Evolutionary conservation across 2,888 invertebrate species (phyloP), one percentile per base, ranked within the genome.

Genomic region (Drosophila mulleri): DNA sequence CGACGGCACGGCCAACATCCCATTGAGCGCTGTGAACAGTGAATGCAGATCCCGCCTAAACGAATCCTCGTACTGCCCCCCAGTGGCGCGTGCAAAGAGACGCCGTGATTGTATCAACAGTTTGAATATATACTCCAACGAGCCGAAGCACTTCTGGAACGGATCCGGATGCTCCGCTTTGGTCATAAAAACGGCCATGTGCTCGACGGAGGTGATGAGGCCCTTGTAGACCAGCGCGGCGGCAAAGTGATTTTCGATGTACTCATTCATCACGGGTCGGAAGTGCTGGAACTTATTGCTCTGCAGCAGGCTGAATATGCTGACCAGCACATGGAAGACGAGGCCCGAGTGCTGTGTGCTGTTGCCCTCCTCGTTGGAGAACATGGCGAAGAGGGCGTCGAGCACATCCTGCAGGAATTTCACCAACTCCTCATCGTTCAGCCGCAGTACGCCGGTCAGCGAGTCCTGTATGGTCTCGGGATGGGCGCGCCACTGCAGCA

Each of bases 401-500:
- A 99, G 93, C 2, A 98, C 98, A 90, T 98, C 98, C 92, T 98
- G 97, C 2, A 99, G 94, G 92, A 98, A 98, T 94, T 98, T 98
- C 16, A 98, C 98, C 45, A 98, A 94, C 91, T 98, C 98, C 92
- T 98, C 98, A 82, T 96, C 96, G 8, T 96, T 96, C n/a, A 98
- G 94, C 8, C 96, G 94, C 72, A 98, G 92, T 23, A 98, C 96
- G 56, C 97, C 94, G 1, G 96, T 95, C 16, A 98, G 93, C 0
- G 98, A 97, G 77, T 97, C 97, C 88, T 97, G 96, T 60, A 98
- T 97, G 83, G 96, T 95, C 79, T 98, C 97, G 0, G 97, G 97
- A 84, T 96, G 96, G 0, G 96, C 96, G 78, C 97, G 96, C 98
- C 98, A 98, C 92, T 98, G 97, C 3, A 99, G 94, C 48, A 98